Percentiles rank a stretch among this genome's conserved stretches.
These are phyloP conservation scores for Saccostrea cuccullata DNA, from an alignment of 1,140 invertebrate genomes.

Conservation along the genomic window DNA sequence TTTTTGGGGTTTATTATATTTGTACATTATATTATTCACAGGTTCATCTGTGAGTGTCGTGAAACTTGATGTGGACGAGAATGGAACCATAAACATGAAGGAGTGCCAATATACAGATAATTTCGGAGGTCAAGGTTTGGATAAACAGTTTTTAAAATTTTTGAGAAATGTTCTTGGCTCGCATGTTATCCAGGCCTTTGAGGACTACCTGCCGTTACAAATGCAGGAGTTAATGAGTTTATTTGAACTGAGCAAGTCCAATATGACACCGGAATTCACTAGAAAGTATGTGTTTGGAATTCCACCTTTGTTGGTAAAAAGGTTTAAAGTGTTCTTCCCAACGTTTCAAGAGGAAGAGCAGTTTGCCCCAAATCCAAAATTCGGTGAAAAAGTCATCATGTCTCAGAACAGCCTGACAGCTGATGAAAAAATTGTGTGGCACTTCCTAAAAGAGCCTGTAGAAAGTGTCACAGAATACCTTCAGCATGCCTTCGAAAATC, in stretches of 20 bases:
- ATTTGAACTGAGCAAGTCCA: constrained; percentile 18
- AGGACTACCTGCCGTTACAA: not conserved
- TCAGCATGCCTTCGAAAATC: not conserved
- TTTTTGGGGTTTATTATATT: too few species aligned
- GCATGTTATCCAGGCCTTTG: not conserved
- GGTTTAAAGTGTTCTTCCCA: not conserved
- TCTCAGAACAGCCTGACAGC: not conserved
- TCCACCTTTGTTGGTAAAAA: not conserved
- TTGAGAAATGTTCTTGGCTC: not conserved
- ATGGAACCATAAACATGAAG: not conserved
- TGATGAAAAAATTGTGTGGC: not conserved
- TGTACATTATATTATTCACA: not conserved
- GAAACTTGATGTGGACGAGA: not conserved
- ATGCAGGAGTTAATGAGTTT: constrained; percentile 8
- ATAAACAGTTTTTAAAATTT: not conserved
- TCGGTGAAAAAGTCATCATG: constrained; percentile 4
- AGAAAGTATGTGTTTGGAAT: constrained; percentile 2
- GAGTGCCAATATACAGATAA: not conserved
- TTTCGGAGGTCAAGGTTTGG: not conserved
- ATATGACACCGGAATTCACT: not conserved
- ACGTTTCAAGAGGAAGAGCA: not conserved
- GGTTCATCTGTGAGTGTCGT: not conserved
- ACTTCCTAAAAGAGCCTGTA: not conserved
- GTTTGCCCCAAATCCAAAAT: not conserved
- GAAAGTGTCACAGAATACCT: not conserved